A percentile compares a stretch with the other conserved stretches of the same genome.
These are phyloP conservation scores for Nemurella pictetii DNA, from an alignment of 2,888 invertebrate genomes.

Conservation along the genomic window DNA sequence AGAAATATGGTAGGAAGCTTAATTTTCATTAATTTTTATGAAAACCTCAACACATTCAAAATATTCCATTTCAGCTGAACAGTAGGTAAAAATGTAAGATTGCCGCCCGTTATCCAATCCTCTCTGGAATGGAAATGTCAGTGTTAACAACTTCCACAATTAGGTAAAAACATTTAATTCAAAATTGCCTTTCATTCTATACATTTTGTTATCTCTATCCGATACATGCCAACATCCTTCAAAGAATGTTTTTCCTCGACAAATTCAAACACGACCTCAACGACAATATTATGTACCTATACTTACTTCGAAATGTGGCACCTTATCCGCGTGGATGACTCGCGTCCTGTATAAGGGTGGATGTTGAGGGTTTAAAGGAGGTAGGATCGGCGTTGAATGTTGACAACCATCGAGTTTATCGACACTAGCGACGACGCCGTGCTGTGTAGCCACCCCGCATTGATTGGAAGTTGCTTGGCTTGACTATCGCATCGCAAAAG, in stretches of 20 bases:
- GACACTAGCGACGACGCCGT: background rate
- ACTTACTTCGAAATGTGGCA: background rate
- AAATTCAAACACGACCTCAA: background rate
- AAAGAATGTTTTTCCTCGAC: background rate
- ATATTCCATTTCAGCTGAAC: no score
- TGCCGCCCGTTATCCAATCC: no score
- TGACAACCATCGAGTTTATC: background rate
- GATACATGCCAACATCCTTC: background rate
- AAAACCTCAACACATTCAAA: no score
- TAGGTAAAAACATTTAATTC: no score
- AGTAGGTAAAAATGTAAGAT: no score
- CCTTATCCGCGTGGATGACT: background rate
- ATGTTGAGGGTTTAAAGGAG: background rate
- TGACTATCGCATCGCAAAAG: background rate
- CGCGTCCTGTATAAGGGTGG: background rate
- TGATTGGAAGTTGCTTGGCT: background rate
- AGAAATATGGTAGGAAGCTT: no score
- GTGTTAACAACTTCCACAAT: no score
- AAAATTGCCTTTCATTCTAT: no score
- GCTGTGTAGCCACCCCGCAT: background rate
- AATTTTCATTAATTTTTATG: no score
- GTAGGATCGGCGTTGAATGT: background rate
- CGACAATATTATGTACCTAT: background rate
- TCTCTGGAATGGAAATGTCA: no score
- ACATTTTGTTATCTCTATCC: no score